These are phyloP conservation scores for Phaethon lepturus DNA, from an alignment of 2,113 vertebrate species.

Conservation along the genomic window DNA sequence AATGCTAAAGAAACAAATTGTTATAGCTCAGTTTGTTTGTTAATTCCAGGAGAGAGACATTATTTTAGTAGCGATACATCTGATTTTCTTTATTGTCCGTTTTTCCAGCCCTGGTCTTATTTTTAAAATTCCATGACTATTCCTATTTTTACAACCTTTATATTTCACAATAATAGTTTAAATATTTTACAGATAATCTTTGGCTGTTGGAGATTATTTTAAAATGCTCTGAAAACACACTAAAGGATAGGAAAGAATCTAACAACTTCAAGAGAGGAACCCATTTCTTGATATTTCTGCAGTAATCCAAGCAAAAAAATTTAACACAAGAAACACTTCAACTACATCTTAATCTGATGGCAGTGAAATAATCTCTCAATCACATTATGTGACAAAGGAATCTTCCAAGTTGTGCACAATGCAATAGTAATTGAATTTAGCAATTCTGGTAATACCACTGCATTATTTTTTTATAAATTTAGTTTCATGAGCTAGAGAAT, in stretches of 20 bases:
- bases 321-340: not conserved
- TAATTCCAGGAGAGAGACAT: not conserved
- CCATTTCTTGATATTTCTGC: not conserved
- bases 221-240: not conserved
- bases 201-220: not conserved
- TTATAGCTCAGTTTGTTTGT: not conserved
- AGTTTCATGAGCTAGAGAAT: not conserved
- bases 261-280: not conserved
- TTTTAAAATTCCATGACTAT: not conserved
- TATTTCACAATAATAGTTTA: not conserved
- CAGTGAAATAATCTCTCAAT: not conserved
- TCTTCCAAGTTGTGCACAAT: not conserved
- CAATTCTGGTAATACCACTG: not conserved
- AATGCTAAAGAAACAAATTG: not conserved
- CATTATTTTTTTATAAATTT: not conserved
- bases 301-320: not conserved
- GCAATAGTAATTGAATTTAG: not conserved
- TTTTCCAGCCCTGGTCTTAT: not conserved
- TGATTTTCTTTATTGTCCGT: not conserved
- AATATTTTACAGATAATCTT: not conserved
- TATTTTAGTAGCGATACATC: not conserved
- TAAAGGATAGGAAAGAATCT: not conserved
- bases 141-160: not conserved
- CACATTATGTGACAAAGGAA: not conserved
- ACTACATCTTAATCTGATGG: not conserved